A percentile compares a stretch with the other conserved stretches of the same genome.
Conservation (phyloP, 2,113 vertebrate species). For the Stigmatopora argus region DNA sequence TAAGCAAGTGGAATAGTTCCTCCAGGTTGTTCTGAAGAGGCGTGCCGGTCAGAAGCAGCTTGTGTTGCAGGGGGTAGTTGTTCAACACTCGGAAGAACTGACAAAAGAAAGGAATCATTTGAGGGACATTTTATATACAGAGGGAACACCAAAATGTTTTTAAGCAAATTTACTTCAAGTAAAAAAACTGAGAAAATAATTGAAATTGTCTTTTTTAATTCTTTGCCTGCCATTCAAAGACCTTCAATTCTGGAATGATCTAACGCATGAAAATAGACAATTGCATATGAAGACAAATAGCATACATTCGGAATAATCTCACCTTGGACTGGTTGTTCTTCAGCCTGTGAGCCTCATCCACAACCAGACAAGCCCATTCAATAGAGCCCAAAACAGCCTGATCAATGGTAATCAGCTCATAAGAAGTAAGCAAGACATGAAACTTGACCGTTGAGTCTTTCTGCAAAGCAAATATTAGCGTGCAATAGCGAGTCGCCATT, state of each 20-base stretch:
- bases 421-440: constrained; percentile 90
- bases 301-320: neutral
- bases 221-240: too few relatives aligned
- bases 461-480: constrained; percentile 56
- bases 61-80: constrained; percentile 93
- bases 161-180: too few relatives aligned
- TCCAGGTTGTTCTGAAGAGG: constrained; percentile 96
- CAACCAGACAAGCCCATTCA: constrained; percentile 95
- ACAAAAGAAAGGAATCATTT: neutral
- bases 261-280: too few relatives aligned
- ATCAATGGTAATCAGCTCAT: constrained; percentile 93
- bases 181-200: too few relatives aligned
- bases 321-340: constrained; percentile 99
- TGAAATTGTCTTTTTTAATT: too few relatives aligned
- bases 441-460: constrained; percentile 96
- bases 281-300: too few relatives aligned
- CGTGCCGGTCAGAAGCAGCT: constrained; percentile 91
- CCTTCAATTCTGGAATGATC: too few relatives aligned
- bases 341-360: constrained; percentile 93
- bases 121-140: too few relatives aligned
- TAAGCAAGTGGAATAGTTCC: constrained; percentile 92
- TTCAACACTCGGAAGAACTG: constrained; percentile 95
- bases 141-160: too few relatives aligned
- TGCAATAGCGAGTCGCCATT: neutral
- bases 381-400: constrained; percentile 94